Evolutionary conservation across 2,797 vertebrate species (phyloP).

Genomic region (Nyctalus aviator): DNA sequence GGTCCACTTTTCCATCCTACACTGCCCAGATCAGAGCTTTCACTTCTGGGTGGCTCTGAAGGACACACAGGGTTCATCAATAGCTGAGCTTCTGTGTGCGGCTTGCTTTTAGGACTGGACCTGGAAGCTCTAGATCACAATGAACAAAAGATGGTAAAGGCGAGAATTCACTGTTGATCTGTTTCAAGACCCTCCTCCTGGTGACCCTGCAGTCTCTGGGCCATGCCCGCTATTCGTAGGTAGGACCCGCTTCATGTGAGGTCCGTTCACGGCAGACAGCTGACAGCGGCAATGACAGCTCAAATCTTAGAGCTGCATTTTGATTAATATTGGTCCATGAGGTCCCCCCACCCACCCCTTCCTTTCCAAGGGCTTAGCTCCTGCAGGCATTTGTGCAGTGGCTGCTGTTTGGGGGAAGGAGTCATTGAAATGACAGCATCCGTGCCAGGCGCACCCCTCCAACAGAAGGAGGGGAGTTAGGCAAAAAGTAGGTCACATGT

Average conservation of each 20-base stretch:
- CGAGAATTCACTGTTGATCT: not conserved
- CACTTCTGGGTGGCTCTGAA: not conserved
- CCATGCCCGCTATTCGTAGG: rapidly evolving
- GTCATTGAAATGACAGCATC: slow-evolving; percentile 85
- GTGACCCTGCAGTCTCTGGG: not conserved
- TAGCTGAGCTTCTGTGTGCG: not conserved
- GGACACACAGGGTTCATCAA: rapidly evolving
- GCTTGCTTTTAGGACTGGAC: not conserved
- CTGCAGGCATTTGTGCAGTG: slow-evolving; percentile 86
- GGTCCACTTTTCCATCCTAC: not conserved
- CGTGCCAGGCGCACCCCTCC: slow-evolving; percentile 83
- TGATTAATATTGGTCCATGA: slow-evolving; percentile 39
- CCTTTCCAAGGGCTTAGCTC: slow-evolving; percentile 68
- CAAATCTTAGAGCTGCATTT: not conserved
- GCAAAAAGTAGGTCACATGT: slow-evolving; percentile 90
- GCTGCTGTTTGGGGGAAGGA: slow-evolving; percentile 81
- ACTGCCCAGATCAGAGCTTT: not conserved
- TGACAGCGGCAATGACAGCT: not conserved
- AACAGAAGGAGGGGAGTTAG: slow-evolving; percentile 86
- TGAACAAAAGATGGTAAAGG: not conserved
- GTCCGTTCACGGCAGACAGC: not conserved
- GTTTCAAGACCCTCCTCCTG: not conserved
- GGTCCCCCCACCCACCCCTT: slow-evolving; percentile 65
- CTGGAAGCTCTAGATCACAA: not conserved
- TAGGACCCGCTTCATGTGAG: not conserved